Evolutionary conservation across 2,797 vertebrate genomes (phyloP).

Genomic region (Phoxinus dragarum): DNA sequence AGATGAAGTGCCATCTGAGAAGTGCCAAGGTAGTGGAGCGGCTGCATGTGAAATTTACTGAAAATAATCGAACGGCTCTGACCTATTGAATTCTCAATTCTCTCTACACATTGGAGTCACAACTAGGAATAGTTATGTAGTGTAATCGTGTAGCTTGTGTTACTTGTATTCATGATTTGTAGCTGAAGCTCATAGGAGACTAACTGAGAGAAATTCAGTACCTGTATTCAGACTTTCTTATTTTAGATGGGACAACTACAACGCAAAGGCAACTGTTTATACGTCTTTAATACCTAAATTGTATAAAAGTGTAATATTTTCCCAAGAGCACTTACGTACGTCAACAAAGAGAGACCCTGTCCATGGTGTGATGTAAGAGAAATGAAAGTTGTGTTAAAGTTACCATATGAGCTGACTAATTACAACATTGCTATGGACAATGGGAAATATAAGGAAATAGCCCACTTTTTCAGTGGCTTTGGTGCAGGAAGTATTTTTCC

Average conservation of each 20-base stretch:
- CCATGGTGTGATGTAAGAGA: neutral
- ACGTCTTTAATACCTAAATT: conserved; percentile 2
- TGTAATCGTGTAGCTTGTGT: neutral
- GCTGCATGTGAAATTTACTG: conserved; percentile 38
- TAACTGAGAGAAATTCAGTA: neutral
- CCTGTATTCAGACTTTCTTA: neutral
- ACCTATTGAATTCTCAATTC: conserved; percentile 31
- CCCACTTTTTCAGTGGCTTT: neutral
- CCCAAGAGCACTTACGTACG: neutral
- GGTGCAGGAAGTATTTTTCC: neutral
- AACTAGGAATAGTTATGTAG: neutral
- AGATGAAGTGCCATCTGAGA: conserved; percentile 36
- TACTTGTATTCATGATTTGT: conserved; percentile 32
- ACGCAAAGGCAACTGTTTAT: neutral
- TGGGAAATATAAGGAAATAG: neutral
- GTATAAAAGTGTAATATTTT: neutral
- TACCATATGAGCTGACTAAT: neutral
- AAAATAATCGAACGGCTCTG: conserved; percentile 25
- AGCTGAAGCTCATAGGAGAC: neutral
- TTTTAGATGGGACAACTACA: conserved; percentile 1
- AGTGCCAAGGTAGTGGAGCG: conserved; percentile 34
- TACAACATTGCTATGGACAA: neutral
- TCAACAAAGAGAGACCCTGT: neutral
- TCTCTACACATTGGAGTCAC: neutral
- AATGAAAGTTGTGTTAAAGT: neutral